Base-by-base conservation (phyloP, 1,140 invertebrate genomes). In the Hyposmocoma kahamanoa region DNA sequence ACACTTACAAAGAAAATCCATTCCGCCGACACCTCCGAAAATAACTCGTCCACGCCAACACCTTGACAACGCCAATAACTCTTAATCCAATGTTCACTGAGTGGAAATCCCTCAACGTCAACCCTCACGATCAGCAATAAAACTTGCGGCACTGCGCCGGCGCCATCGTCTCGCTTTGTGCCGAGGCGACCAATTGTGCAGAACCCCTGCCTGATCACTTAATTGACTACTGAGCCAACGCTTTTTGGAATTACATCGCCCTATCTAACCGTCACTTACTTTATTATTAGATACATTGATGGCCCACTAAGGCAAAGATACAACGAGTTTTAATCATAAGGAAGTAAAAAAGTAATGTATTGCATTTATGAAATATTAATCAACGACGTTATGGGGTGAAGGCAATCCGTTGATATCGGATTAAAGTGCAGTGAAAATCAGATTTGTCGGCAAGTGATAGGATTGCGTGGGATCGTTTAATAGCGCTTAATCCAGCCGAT, bases 171-270 rank as follows among this genome's bases (percentile, higher is more conserved):
- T 28, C 55, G 71, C 68, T 55, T 84, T 84, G 75, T 84, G 69
- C 61, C 53, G 59, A 84, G 75, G 80, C 80, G 80, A 72, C 77
- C 80, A 75, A 79, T 83, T 81, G 79, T 68, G 67, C 64, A 60
- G 59, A 67, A 77, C 79, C 76, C 76, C 79, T 80, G 77, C 55
- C 65, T 81, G 79, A 84, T 79, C 69, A 78, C 75, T 79, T 84
- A 84, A 84, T 84, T 84, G 80, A 84, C 75, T 79, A 72, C 60
- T 51, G 61, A 69, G 68, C 64, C 72, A 74, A 62, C 67, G 66
- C 57, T 77, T 77, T 72, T 69, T 53, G 66, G 63, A 53, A 46
- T 22, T 9, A n/a, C n/a, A n/a, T n/a, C n/a, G n/a, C n/a, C n/a
- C n/a, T n/a, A n/a, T n/a, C n/a, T n/a, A n/a, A n/a, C n/a, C n/a